Percentiles rank a stretch among this genome's conserved stretches.
These are phyloP conservation scores for Brevipalpus yothersi DNA, from an alignment of 1,140 invertebrate genomes.

Conservation along the genomic window DNA sequence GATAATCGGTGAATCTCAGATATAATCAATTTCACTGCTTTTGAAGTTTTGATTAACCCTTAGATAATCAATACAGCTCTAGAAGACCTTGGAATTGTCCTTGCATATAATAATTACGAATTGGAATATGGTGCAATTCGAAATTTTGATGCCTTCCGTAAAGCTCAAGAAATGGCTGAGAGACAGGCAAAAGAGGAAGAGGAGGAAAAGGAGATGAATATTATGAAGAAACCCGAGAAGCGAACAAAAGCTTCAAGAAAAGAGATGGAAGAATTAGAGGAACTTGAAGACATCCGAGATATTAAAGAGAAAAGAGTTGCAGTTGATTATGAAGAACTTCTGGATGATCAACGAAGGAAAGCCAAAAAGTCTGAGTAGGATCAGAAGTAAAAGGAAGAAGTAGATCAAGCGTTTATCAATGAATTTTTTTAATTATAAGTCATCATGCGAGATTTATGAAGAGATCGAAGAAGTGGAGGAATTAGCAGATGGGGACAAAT, in stretches of 20 bases:
- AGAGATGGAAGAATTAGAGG: constrained; percentile 85
- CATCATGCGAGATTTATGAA: too few species aligned
- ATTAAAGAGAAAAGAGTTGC: constrained; percentile 64
- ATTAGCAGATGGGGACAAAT: too few species aligned
- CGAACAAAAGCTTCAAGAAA: constrained; percentile 84
- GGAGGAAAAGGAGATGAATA: constrained; percentile 92
- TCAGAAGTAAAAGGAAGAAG: constrained; percentile 27
- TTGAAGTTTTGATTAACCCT: too few species aligned
- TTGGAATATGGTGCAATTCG: constrained; percentile 93
- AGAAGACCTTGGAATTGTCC: too few species aligned
- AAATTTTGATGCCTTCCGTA: constrained; percentile 88
- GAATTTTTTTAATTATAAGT: too few species aligned
- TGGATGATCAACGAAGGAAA: constrained; percentile 23
- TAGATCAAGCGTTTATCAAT: constrained; percentile 9
- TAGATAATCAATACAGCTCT: too few species aligned
- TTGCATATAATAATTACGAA: too few species aligned
- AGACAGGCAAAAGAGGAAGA: constrained; percentile 71
- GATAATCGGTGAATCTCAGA: too few species aligned
- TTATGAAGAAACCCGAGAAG: constrained; percentile 86
- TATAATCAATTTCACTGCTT: too few species aligned
- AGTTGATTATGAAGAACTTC: constrained; percentile 65
- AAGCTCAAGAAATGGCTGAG: constrained; percentile 84
- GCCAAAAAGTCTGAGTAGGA: constrained; percentile 31
- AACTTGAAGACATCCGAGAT: constrained; percentile 87
- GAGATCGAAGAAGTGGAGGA: too few species aligned